A percentile compares a stretch with the other conserved stretches of the same genome.
These are phyloP conservation scores for Venturia canescens DNA, from an alignment of 1,140 invertebrate genomes.

Conservation along the genomic window DNA sequence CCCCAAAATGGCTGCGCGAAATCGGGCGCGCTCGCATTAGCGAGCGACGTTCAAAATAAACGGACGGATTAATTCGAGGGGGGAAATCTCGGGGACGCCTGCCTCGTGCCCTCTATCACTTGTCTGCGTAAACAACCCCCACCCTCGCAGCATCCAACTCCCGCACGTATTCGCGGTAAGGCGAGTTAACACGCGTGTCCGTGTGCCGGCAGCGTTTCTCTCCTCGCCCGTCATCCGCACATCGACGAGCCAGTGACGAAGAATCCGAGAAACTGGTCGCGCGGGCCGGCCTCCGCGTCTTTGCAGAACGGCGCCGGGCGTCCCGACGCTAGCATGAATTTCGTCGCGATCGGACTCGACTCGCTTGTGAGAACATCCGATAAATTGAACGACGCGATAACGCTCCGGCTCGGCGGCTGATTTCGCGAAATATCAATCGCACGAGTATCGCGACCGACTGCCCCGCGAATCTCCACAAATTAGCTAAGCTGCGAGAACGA, in stretches of 20 bases:
- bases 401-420: conserved; percentile 30
- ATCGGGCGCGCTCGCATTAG: conserved; percentile 68
- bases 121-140: neutral
- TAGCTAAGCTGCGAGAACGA: neutral
- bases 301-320: conserved; percentile 62
- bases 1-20: conserved; percentile 76
- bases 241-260: conserved; percentile 34
- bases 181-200: neutral
- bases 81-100: conserved; percentile 44
- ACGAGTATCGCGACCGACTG: neutral
- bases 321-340: conserved; percentile 50
- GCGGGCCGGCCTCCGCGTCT: conserved; percentile 34
- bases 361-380: conserved; percentile 31
- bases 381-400: neutral
- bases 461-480: neutral
- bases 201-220: conserved; percentile 4
- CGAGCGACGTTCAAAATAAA: conserved; percentile 73
- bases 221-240: too few relatives aligned
- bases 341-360: neutral
- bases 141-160: neutral
- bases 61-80: conserved; percentile 75
- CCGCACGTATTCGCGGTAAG: neutral
- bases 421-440: neutral
- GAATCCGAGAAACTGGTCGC: conserved; percentile 32
- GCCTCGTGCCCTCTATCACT: conserved; percentile 29